phyloP scores from a whole-genome alignment of 2,888 invertebrate genomes.

The Drosophila pegasa region DNA sequence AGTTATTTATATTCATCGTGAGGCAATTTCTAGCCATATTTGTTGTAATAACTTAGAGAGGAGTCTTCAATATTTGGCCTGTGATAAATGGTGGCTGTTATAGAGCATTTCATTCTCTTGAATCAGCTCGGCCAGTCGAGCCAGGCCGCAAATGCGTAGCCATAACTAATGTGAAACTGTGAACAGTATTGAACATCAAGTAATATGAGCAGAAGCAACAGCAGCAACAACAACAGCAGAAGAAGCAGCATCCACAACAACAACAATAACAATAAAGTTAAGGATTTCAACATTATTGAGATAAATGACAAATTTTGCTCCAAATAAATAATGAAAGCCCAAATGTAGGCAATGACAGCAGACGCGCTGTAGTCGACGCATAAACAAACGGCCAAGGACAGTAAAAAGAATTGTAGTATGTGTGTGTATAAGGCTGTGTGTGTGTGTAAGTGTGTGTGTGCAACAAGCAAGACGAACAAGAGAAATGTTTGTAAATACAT shows the following conservation, averaged over 20 bases:
- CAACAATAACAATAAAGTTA: slow-evolving; percentile 17
- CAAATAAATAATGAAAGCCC: slow-evolving; percentile 52
- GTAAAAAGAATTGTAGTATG: background rate
- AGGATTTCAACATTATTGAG: slow-evolving; percentile 43
- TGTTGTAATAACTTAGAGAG: slow-evolving; percentile 15
- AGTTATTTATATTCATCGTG: slow-evolving; percentile 34
- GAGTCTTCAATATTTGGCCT: slow-evolving; percentile 12
- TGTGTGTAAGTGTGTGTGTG: background rate
- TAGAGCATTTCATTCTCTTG: background rate
- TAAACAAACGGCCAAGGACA: slow-evolving; percentile 24
- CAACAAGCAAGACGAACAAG: slow-evolving; percentile 24
- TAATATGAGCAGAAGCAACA: slow-evolving; percentile 8
- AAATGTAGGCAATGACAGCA: slow-evolving; percentile 29
- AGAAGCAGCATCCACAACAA: background rate
- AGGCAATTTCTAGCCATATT: slow-evolving; percentile 24
- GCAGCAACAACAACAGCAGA: background rate
- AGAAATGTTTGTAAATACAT: slow-evolving; percentile 53
- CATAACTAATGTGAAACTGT: slow-evolving; percentile 21
- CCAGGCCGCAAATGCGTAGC: slow-evolving; percentile 3
- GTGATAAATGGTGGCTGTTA: slow-evolving; percentile 33
- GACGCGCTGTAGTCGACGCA: slow-evolving; percentile 19
- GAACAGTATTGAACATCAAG: slow-evolving; percentile 30
- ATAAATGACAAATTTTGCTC: slow-evolving; percentile 52
- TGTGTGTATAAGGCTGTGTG: background rate
- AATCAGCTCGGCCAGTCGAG: background rate